These are phyloP conservation scores for Orius laevigatus DNA, from an alignment of 1,140 invertebrate genomes.

Conservation along the genomic window DNA sequence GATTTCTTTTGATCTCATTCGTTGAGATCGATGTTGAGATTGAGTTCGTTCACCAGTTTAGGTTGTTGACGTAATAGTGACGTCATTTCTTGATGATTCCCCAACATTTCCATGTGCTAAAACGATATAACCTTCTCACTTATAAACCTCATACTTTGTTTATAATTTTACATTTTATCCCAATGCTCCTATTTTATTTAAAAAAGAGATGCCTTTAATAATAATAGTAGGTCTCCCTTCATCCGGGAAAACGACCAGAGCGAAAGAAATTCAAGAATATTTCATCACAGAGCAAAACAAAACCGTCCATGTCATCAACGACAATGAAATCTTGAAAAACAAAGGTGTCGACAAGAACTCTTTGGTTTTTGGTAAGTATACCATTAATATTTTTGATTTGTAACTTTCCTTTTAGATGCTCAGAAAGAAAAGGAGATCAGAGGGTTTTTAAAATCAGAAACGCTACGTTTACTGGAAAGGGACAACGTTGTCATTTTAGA, in stretches of 20 bases:
- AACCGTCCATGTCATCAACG: conserved; percentile 13
- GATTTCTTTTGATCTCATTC: no score
- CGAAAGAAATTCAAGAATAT: conserved; percentile 12
- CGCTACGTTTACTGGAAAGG: conserved; percentile 50
- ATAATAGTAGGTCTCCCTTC: conserved; percentile 16
- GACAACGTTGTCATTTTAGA: conserved; percentile 83
- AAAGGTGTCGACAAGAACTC: conserved; percentile 14
- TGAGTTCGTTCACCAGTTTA: no score
- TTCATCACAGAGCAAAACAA: conserved; percentile 6
- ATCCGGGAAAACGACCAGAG: conserved; percentile 15
- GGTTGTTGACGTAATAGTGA: no score
- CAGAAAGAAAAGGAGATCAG: conserved; percentile 76
- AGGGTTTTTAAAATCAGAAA: conserved; percentile 71
- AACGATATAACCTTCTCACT: no score
- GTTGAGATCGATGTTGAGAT: no score
- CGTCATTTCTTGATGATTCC: no score
- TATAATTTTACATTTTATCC: no score
- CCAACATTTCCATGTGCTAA: no score
- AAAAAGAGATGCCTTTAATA: conserved; percentile 21
- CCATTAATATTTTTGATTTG: neutral
- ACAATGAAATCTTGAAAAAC: conserved; percentile 17
- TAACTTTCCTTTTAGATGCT: conserved; percentile 35
- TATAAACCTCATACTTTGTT: no score
- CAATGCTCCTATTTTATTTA: no score
- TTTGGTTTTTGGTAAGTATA: conserved; percentile 14